Base-by-base conservation (phyloP, 2,888 invertebrate genomes). In the Panopea generosa region DNA sequence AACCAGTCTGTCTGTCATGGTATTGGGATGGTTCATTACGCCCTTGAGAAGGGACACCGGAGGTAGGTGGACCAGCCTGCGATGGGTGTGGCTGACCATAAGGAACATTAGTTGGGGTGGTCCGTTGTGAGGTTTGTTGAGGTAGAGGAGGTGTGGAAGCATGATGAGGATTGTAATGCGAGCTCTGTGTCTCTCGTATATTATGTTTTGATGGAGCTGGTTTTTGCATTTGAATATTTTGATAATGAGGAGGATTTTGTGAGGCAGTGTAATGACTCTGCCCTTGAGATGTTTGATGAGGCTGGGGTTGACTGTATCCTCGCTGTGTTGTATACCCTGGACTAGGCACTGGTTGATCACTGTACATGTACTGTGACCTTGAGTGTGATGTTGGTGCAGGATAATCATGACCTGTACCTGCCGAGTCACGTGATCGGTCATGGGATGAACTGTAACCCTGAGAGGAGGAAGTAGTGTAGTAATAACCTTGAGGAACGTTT, bases 181-280 rank as follows among this genome's bases (percentile, higher is more conserved):
- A 33, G 18, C 60, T 73, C 20, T 76, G 75, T 20, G 55, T 69
- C 27, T 76, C 75, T 22, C 75, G 45, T 11, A 60, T 29, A 20
- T 40, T 60, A 3, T 53, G 59, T 52, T 72, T 71, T 9, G 50
- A 49, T 43, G 70, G 68, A 24, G 65, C 60, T 24, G 60, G 62
- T 20, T 65, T 59, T 38, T 60, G 50, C 6, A 52, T 22, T 1
- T 65, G 60, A 29, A 66, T 65, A 45, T 75, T 72, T 45, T 76
- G 78, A 26, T 70, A 72, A 26, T 66, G 60, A 16, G 61, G 33
- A 33, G 33, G 33, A 33, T 33, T 33, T 33, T 33, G 33, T 11
- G 6, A 4, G 33, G 6, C 33, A 33, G 33, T 7, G 11, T 33
- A 33, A 4, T 33, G 33, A 33, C 33, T 11, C 11, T 33, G 33